Conservation (phyloP, 1,140 invertebrate genomes). For the Lordiphosa mommai region DNA sequence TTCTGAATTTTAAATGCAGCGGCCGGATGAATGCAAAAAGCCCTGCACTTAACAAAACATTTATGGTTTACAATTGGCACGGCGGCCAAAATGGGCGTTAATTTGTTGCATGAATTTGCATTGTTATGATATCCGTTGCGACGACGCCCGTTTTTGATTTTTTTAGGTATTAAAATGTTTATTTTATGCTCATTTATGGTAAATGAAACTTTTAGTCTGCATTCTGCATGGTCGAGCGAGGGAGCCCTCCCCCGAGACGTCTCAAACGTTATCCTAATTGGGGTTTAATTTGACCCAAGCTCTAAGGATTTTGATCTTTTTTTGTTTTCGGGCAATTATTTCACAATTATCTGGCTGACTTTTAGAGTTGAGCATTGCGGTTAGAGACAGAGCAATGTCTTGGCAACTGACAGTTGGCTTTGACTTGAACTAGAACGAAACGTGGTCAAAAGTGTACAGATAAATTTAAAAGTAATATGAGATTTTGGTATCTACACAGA, state of each 20-base stretch:
- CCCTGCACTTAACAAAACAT: slow-evolving; percentile 18
- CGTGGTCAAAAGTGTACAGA: too few relatives aligned
- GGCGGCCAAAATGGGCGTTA: slow-evolving; percentile 40
- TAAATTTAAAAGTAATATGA: too few relatives aligned
- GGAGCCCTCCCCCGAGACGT: not conserved
- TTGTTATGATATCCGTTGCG: slow-evolving; percentile 19
- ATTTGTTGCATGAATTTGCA: slow-evolving; percentile 42
- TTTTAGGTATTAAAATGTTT: slow-evolving; percentile 16
- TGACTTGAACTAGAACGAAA: too few relatives aligned
- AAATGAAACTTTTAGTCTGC: slow-evolving; percentile 19
- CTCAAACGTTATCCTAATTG: not conserved
- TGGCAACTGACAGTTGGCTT: too few relatives aligned
- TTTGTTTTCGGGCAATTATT: too few relatives aligned
- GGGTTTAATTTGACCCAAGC: too few relatives aligned
- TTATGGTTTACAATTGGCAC: slow-evolving; percentile 37
- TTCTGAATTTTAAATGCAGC: slow-evolving; percentile 19
- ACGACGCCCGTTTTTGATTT: not conserved
- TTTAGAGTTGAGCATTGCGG: too few relatives aligned
- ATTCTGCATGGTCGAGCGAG: not conserved
- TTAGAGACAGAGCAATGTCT: too few relatives aligned
- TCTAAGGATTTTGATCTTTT: too few relatives aligned
- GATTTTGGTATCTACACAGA: too few relatives aligned
- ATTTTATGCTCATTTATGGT: slow-evolving; percentile 13
- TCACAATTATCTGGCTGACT: too few relatives aligned
- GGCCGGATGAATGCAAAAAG: slow-evolving; percentile 21